Evolutionary conservation across 2,888 invertebrate genomes (phyloP), one percentile per base, ranked within the genome.

Genomic region (Ctena decussata): DNA sequence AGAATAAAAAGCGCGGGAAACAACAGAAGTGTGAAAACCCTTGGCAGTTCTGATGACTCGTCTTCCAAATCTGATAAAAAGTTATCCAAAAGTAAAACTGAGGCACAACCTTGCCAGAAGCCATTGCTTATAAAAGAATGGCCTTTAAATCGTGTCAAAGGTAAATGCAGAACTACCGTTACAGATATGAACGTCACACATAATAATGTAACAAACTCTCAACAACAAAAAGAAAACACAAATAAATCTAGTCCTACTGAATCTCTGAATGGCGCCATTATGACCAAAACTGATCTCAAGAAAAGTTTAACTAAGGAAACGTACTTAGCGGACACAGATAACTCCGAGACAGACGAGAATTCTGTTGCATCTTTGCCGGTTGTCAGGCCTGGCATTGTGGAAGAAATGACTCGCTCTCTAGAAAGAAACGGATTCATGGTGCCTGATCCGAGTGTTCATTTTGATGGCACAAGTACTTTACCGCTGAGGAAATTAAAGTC

Each of bases 321-420:
- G 37, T 6, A 15, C 12, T 39, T 37, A 15, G 24, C 35, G 21
- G 80, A 57, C 30, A 53, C n/a, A n/a, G 35, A 65, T 1, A 65
- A 35, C 18, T 65, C 65, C 35, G 65, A 65, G 35, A 30, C 35
- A 8, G 65, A 65, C 35, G 30, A 65, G 8, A 65, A 65, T 11
- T 65, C 65, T 32, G 65, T 65, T 12, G 65, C 27, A 24, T 65
- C 65, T 32, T 24, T 65, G 2, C 65, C 65, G 15, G 12, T 65
- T n/a, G 8, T 57, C 11, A 77, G 79, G 53, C 82, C 88, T 6
- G 80, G 24, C 1, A 83, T 78, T 60, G 81, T 87, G 27, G 60
- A 84, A 30, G 85, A 88, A 75, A 46, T 88, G 37, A 85, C 88
- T 6, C 73, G 84, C 2, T 88, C 88, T 24, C 69, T 88, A 1